A percentile compares a stretch with the other conserved stretches of the same genome.
phyloP scores from a whole-genome alignment of 2,113 vertebrate species.

The Crotalus helleri region DNA sequence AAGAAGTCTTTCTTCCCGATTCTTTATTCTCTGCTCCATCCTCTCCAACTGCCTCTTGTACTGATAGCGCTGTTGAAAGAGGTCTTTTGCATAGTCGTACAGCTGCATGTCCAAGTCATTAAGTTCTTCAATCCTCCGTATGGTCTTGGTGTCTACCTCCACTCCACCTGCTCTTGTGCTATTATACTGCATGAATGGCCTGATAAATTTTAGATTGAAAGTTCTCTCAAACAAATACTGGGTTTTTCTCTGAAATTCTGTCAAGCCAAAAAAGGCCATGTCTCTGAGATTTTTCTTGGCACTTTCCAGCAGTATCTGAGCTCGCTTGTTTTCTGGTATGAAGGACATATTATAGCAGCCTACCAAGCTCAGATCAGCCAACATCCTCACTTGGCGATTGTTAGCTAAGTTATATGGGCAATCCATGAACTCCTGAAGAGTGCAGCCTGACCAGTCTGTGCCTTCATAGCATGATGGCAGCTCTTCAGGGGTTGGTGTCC shows the following conservation, averaged over 20 bases:
- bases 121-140: slow-evolving; percentile 93
- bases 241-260: slow-evolving; percentile 98
- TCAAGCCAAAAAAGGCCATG: slow-evolving; percentile 98
- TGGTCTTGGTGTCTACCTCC: slow-evolving; percentile 87
- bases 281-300: slow-evolving; percentile 97
- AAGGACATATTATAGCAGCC: slow-evolving; percentile 99
- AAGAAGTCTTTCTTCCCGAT: slow-evolving; percentile 81
- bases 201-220: slow-evolving; percentile 95
- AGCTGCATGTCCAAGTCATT: slow-evolving; percentile 98
- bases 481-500: slow-evolving; percentile 93
- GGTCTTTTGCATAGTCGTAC: slow-evolving; percentile 96
- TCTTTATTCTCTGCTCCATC: slow-evolving; percentile 86
- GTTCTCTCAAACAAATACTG: slow-evolving; percentile 98
- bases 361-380: slow-evolving; percentile 94
- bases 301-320: slow-evolving; percentile 92
- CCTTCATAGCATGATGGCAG: slow-evolving; percentile 96
- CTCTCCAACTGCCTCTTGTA: slow-evolving; percentile 91
- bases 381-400: slow-evolving; percentile 96
- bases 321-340: slow-evolving; percentile 89
- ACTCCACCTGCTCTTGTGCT: slow-evolving; percentile 93
- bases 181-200: slow-evolving; percentile 98
- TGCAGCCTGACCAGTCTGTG: slow-evolving; percentile 96
- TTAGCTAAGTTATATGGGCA: slow-evolving; percentile 97
- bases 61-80: slow-evolving; percentile 98
- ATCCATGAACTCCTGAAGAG: slow-evolving; percentile 98